These are phyloP conservation scores for Mycalesis mineus DNA, from an alignment of 2,888 invertebrate species.

Conservation along the genomic window DNA sequence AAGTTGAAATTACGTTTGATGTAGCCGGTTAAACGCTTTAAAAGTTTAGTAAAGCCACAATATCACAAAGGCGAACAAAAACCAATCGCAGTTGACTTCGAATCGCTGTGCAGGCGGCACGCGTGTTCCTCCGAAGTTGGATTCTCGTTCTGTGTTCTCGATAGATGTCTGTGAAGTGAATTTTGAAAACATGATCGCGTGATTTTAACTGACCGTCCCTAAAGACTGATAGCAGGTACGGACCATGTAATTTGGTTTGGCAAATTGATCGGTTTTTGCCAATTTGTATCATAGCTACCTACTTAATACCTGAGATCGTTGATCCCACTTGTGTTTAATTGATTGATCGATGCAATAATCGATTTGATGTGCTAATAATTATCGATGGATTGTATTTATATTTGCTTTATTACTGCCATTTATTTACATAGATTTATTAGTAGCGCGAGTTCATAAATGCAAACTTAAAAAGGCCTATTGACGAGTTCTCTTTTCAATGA, in stretches of 20 bases:
- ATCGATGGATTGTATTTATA: slow-evolving; percentile 23
- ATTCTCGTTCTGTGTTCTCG: slow-evolving; percentile 12
- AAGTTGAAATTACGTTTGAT: neutral
- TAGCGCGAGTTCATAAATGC: too few species aligned
- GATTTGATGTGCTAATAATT: slow-evolving; percentile 35
- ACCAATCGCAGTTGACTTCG: slow-evolving; percentile 19
- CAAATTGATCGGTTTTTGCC: slow-evolving; percentile 39
- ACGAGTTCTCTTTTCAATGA: too few species aligned
- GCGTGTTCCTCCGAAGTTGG: slow-evolving; percentile 8
- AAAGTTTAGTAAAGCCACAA: slow-evolving; percentile 14
- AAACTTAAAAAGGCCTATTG: too few species aligned
- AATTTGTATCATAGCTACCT: slow-evolving; percentile 48
- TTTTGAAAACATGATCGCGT: slow-evolving; percentile 43
- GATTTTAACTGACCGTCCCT: slow-evolving; percentile 26
- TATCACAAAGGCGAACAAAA: slow-evolving; percentile 13
- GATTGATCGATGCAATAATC: slow-evolving; percentile 50
- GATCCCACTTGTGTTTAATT: slow-evolving; percentile 66
- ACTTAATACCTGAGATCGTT: slow-evolving; percentile 53
- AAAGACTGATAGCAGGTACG: slow-evolving; percentile 30
- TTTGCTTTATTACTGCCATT: neutral
- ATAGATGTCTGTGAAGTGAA: slow-evolving; percentile 42
- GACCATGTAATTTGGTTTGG: slow-evolving; percentile 11
- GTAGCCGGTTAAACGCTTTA: slow-evolving; percentile 4
- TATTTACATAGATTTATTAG: neutral
- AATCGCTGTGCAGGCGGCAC: slow-evolving; percentile 10